A percentile compares a stretch with the other conserved stretches of the same genome.
These are phyloP conservation scores for Megaceryle maxima DNA, from an alignment of 2,113 vertebrate species.

Conservation along the genomic window DNA sequence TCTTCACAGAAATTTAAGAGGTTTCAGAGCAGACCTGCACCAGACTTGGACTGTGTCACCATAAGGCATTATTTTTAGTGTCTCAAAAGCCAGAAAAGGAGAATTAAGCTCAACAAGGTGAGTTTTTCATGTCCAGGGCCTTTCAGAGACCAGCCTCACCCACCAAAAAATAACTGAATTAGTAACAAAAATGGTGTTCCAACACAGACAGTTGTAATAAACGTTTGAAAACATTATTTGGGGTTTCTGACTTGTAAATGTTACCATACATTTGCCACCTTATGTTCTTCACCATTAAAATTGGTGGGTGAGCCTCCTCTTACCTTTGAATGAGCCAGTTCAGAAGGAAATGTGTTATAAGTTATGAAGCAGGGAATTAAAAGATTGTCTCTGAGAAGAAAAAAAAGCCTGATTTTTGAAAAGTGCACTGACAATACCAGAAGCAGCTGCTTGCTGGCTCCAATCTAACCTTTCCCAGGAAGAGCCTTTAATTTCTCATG, in stretches of 20 bases:
- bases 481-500: not conserved
- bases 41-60: not conserved
- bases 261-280: not conserved
- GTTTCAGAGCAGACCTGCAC: not conserved
- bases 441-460: not conserved
- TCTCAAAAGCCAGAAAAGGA: not conserved
- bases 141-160: not conserved
- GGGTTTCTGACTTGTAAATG: not conserved
- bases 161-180: not conserved
- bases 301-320: not conserved
- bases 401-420: not conserved
- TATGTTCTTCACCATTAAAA: not conserved
- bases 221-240: not conserved
- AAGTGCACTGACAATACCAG: not conserved
- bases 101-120: not conserved
- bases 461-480: not conserved
- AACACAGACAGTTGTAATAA: not conserved
- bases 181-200: not conserved
- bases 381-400: not conserved
- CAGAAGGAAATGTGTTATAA: fast-evolving
- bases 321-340: not conserved
- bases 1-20: not conserved
- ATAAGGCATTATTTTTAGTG: not conserved
- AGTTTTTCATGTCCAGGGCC: not conserved
- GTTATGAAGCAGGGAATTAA: not conserved